These are phyloP conservation scores for Microcaecilia unicolor DNA, from an alignment of 2,797 vertebrate species.

Conservation along the genomic window DNA sequence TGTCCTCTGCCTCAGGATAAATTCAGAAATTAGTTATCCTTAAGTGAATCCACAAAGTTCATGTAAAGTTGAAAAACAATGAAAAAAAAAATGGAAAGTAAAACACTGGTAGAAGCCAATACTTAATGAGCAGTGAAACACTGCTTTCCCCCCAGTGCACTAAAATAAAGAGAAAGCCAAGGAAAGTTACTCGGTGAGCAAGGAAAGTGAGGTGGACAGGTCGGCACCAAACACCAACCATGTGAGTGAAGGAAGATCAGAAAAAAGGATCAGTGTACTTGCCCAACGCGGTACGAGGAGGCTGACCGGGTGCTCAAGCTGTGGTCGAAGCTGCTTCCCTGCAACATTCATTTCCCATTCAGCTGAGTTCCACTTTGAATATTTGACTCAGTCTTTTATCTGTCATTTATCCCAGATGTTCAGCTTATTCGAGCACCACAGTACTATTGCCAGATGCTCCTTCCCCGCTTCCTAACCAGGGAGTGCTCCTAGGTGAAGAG, in stretches of 20 bases:
- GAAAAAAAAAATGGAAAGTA: no score
- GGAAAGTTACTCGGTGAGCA: neutral
- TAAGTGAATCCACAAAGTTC: no score
- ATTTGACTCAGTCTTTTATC: slow-evolving; percentile 12
- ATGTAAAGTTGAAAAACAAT: neutral
- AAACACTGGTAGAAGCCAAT: no score
- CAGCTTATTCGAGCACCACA: neutral
- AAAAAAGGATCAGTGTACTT: slow-evolving; percentile 44
- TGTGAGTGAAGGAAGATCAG: neutral
- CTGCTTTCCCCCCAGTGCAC: no score
- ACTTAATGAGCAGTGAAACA: no score
- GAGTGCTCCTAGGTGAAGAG: slow-evolving; percentile 6
- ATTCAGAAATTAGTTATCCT: no score
- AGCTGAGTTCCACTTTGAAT: slow-evolving; percentile 50
- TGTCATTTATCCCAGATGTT: slow-evolving; percentile 16
- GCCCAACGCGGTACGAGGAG: slow-evolving; percentile 72
- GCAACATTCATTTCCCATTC: slow-evolving; percentile 79
- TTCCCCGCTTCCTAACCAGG: slow-evolving; percentile 14
- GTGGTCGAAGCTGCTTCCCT: slow-evolving; percentile 62
- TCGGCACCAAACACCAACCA: no score
- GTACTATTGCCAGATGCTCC: neutral
- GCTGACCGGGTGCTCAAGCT: slow-evolving; percentile 69
- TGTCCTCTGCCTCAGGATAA: no score
- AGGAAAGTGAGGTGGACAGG: no score
- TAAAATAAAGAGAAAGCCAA: neutral